A percentile compares a stretch with the other conserved stretches of the same genome.
phyloP scores from a whole-genome alignment of 2,797 vertebrate genomes.

The Lophius americanus region DNA sequence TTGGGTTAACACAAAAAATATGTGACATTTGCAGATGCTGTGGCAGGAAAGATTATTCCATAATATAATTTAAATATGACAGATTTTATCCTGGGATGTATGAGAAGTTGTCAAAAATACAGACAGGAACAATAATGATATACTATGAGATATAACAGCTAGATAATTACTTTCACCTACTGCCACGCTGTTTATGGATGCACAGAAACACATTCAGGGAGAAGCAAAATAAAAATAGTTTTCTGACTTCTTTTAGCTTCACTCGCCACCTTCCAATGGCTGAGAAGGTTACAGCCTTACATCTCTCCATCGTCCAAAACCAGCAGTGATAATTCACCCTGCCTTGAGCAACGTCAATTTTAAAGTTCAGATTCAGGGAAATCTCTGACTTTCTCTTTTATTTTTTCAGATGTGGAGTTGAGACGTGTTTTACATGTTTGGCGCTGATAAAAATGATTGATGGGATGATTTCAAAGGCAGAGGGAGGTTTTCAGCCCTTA shows the following conservation, averaged over 20 bases:
- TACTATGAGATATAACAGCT: neutral
- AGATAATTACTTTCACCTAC: neutral
- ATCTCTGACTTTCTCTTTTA: conserved; percentile 14
- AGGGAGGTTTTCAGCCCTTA: conserved; percentile 59
- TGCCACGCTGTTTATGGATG: neutral
- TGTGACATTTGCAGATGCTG: no score
- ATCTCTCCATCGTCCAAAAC: conserved; percentile 20
- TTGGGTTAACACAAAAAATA: no score
- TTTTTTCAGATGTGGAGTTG: conserved; percentile 37
- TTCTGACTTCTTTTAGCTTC: conserved; percentile 6
- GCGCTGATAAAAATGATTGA: conserved; percentile 69
- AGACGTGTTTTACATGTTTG: conserved; percentile 67
- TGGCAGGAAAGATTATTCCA: no score
- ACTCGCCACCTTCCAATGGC: neutral
- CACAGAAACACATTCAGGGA: no score
- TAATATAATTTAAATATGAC: no score
- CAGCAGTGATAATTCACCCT: conserved; percentile 18
- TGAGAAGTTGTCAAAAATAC: no score
- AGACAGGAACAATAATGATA: neutral
- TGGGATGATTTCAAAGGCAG: conserved; percentile 73
- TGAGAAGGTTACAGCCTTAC: conserved; percentile 10
- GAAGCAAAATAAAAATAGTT: conserved; percentile 2
- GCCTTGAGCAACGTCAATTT: conserved; percentile 39
- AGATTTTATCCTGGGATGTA: no score
- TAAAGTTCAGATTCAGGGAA: conserved; percentile 56